Percentiles rank a stretch among this genome's conserved stretches.
phyloP scores from a whole-genome alignment of 1,140 invertebrate genomes.

The Agrypnia vestita region DNA sequence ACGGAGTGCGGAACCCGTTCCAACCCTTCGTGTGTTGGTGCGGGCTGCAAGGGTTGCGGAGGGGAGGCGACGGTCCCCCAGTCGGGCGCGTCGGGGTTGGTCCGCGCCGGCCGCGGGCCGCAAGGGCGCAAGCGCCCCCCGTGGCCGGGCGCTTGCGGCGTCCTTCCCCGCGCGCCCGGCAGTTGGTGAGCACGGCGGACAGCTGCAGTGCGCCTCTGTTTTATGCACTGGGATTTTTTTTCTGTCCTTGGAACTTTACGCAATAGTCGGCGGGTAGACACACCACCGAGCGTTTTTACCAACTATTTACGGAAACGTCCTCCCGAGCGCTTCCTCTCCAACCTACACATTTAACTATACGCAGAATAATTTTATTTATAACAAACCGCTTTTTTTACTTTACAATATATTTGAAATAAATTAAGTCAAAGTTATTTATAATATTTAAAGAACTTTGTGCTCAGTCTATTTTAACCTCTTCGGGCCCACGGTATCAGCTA shows the following conservation, averaged over 20 bases:
- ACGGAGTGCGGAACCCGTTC: slow-evolving; percentile 50
- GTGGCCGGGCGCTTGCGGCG: background rate
- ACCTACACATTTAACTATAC: too few species aligned
- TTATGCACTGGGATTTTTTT: slow-evolving; percentile 51
- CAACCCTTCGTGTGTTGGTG: slow-evolving; percentile 43
- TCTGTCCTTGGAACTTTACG: slow-evolving; percentile 48
- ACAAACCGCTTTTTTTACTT: too few species aligned
- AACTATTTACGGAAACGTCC: slow-evolving; percentile 36
- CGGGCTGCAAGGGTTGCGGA: slow-evolving; percentile 51
- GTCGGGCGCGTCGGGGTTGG: slow-evolving; percentile 50
- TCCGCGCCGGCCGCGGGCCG: slow-evolving; percentile 15
- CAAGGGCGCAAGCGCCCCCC: background rate
- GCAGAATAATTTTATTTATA: too few species aligned
- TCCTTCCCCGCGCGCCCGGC: slow-evolving; percentile 25
- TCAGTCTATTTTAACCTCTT: too few species aligned
- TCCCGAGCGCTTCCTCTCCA: background rate
- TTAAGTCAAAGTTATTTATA: too few species aligned
- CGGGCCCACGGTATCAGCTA: too few species aligned
- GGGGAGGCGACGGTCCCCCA: slow-evolving; percentile 41
- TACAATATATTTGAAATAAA: too few species aligned
- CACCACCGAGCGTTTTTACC: slow-evolving; percentile 19
- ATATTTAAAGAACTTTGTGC: too few species aligned
- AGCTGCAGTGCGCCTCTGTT: slow-evolving; percentile 46
- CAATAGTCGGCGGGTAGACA: slow-evolving; percentile 44
- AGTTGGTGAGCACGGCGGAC: slow-evolving; percentile 49